Evolutionary conservation across 2,888 invertebrate species (phyloP).

Genomic region (Girardia tigrina): DNA sequence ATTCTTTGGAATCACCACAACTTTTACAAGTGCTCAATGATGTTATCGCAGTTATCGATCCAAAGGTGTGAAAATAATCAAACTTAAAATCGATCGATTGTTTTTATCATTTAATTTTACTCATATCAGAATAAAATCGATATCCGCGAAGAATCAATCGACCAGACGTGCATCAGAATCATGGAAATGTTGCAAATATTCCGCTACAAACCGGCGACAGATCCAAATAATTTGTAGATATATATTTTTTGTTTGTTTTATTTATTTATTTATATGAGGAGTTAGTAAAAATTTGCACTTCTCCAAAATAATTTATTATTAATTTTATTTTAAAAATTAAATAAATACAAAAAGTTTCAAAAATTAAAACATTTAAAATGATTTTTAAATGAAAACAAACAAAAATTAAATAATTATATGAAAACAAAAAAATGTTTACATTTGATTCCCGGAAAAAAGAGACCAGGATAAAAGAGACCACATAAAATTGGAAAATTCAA

Average conservation of each 20-base stretch:
- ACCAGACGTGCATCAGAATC: constrained; percentile 62
- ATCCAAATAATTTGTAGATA: constrained; percentile 49
- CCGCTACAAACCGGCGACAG: constrained; percentile 61
- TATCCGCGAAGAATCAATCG: constrained; percentile 62
- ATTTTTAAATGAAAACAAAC: too few relatives aligned
- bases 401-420: too few relatives aligned
- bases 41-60: constrained; percentile 62
- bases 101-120: not conserved
- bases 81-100: too few relatives aligned
- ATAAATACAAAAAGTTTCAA: not conserved
- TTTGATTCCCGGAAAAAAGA: too few relatives aligned
- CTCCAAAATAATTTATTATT: too few relatives aligned
- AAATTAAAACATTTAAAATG: too few relatives aligned
- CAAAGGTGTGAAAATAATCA: constrained; percentile 54
- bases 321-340: not conserved
- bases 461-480: too few relatives aligned
- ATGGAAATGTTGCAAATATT: constrained; percentile 61
- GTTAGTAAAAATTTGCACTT: too few relatives aligned
- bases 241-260: not conserved
- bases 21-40: constrained; percentile 66
- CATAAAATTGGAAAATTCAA: too few relatives aligned
- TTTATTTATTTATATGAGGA: too few relatives aligned
- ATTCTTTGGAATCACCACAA: constrained; percentile 63
- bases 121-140: constrained; percentile 57
- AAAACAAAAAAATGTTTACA: too few relatives aligned